Evolutionary conservation across 2,797 vertebrate species (phyloP), one percentile per base, ranked within the genome.

Genomic region (Chelon auratus): DNA sequence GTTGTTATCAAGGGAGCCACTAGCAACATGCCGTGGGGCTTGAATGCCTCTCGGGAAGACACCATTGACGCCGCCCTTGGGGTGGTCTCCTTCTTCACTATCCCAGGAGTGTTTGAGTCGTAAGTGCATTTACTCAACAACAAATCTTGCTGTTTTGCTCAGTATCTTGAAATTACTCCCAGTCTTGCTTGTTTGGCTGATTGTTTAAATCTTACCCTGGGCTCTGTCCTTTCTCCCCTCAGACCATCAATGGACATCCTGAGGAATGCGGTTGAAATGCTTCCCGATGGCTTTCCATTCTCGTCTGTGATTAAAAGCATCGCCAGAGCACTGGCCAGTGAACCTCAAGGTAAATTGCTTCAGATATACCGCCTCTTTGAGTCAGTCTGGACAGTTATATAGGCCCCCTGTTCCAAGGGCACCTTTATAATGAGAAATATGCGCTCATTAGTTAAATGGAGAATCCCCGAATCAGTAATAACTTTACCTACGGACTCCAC

Each of bases 301-400:
- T 63, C 84, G 22, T 9, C 78, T 0, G 13, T 68, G 54, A 77
- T 94, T 8, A 93, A 90, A 87, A 80, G 88, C 45, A 53, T 94
- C 69, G 76, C 82, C 43, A 71, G 3, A 75, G 73, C 52, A 11
- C 78, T 94, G 47, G 87, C 90, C 62, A 80, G 6, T 2, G 93
- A 93, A 82, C 80, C 89, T 65, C 79, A 86, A 92, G 93, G 95
- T 95, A 93, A 82, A 69, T 50, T 54, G 4, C 12, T 72, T 78
- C 17, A 12, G 54, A 52, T 72, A 53, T 47, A 54, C 56, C 39
- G 4, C 56, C 30, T 79, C 47, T 75, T 54, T 75, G 22, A 40
- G 56, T 78, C 17, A 33, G 2, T 58, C 54, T 40, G 39, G 78
- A 82, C 30, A 52, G 33, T 73, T 54, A 58, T 15, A 52, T 15